phyloP scores from a whole-genome alignment of 2,113 vertebrate genomes.

The Crotophaga sulcirostris region DNA sequence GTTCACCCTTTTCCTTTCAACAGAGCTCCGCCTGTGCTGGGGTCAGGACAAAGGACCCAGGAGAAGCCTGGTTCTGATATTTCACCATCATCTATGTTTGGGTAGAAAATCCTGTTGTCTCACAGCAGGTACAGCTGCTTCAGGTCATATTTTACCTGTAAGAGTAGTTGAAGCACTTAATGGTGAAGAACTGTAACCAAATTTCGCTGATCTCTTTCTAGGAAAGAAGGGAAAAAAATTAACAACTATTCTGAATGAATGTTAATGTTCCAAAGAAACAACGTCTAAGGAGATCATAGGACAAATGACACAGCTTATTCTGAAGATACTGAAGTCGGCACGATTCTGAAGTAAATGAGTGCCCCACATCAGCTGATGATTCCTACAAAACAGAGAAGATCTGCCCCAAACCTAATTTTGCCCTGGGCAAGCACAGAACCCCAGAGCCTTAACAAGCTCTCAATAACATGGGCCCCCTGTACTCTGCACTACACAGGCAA shows the following conservation, averaged over 20 bases:
- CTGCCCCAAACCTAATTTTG: background rate
- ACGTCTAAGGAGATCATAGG: background rate
- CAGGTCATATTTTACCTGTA: slow-evolving; percentile 66
- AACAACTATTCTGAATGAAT: background rate
- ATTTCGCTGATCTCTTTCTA: slow-evolving; percentile 23
- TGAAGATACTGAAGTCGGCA: background rate
- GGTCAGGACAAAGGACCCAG: background rate
- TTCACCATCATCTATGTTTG: background rate
- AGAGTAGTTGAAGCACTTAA: slow-evolving; percentile 35
- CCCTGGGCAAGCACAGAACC: background rate
- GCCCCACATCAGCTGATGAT: background rate
- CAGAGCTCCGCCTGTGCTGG: background rate
- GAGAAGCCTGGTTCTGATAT: background rate
- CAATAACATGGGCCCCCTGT: too few relatives aligned
- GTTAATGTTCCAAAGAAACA: background rate
- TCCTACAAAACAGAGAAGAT: background rate
- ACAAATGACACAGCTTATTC: background rate
- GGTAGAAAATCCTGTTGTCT: background rate
- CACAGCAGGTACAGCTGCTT: background rate
- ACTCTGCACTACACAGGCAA: background rate
- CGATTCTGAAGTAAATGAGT: background rate
- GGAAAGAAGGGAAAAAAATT: background rate
- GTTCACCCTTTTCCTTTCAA: background rate
- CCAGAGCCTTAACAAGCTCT: background rate
- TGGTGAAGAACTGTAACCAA: slow-evolving; percentile 17